These are phyloP conservation scores for Rhagologus leucostigma DNA, from an alignment of 2,113 vertebrate species.

Conservation along the genomic window DNA sequence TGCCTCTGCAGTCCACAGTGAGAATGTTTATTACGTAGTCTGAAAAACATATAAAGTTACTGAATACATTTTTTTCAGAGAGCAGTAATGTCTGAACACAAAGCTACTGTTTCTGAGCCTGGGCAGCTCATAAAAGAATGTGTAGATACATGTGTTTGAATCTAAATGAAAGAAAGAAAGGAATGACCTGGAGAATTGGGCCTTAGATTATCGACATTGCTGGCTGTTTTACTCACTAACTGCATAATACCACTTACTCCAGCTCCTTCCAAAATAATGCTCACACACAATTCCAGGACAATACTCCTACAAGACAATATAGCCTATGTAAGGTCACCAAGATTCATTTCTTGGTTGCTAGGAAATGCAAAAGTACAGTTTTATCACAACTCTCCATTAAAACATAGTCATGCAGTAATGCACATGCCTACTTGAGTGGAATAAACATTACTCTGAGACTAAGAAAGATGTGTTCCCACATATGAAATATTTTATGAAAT, in stretches of 20 bases:
- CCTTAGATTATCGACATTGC: not conserved
- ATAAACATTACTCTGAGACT: not conserved
- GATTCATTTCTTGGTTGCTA: not conserved
- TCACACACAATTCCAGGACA: not conserved
- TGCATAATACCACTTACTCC: not conserved
- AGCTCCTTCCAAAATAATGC: not conserved
- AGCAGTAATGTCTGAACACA: not conserved
- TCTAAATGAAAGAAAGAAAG: not conserved
- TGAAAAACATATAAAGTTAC: not conserved
- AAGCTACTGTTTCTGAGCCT: not conserved
- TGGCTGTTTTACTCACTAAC: not conserved
- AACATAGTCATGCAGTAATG: not conserved
- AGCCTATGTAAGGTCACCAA: not conserved
- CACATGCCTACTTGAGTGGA: not conserved
- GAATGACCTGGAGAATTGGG: not conserved
- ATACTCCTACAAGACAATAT: not conserved
- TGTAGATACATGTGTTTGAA: no score
- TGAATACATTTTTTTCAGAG: not conserved
- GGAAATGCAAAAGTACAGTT: not conserved
- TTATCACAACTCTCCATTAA: not conserved
- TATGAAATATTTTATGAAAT: not conserved
- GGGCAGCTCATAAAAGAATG: not conserved
- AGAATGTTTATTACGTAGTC: not conserved
- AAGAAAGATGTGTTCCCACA: not conserved
- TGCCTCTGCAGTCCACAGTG: not conserved